Evolutionary conservation across 2,797 vertebrate genomes (phyloP).

Genomic region (Denticeps clupeoides): DNA sequence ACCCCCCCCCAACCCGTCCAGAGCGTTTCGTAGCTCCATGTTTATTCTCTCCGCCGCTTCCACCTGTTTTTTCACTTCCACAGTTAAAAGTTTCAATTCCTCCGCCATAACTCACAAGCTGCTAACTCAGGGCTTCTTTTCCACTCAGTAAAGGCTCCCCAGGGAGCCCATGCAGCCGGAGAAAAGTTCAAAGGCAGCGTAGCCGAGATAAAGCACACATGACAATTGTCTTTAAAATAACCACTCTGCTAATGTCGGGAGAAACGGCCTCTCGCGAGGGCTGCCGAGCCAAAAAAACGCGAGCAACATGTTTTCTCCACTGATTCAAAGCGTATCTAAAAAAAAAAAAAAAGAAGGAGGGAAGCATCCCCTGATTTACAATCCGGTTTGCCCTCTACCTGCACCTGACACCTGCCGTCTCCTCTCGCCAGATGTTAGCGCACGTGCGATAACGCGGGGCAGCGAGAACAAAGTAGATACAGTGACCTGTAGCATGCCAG

Average conservation of each 20-base stretch:
- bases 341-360: no score
- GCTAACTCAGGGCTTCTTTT: conserved; percentile 9
- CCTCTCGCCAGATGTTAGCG: no score
- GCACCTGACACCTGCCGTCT: background rate
- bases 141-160: background rate
- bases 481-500: no score
- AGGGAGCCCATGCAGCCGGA: background rate
- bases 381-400: background rate
- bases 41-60: conserved; percentile 47
- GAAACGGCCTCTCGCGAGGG: background rate
- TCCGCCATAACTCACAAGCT: conserved; percentile 32
- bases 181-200: background rate
- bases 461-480: no score
- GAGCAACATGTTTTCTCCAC: background rate
- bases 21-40: conserved; percentile 33
- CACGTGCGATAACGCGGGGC: no score
- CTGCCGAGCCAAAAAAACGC: background rate
- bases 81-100: conserved; percentile 32
- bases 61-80: conserved; percentile 50
- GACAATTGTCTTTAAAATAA: background rate
- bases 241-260: background rate
- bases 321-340: no score
- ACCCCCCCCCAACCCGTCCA: conserved; percentile 7
- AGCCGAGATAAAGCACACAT: background rate
- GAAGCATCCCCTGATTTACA: background rate